Evolutionary conservation across 2,797 vertebrate species (phyloP), one percentile per base, ranked within the genome.

Genomic region (Malacoctenus gilli): DNA sequence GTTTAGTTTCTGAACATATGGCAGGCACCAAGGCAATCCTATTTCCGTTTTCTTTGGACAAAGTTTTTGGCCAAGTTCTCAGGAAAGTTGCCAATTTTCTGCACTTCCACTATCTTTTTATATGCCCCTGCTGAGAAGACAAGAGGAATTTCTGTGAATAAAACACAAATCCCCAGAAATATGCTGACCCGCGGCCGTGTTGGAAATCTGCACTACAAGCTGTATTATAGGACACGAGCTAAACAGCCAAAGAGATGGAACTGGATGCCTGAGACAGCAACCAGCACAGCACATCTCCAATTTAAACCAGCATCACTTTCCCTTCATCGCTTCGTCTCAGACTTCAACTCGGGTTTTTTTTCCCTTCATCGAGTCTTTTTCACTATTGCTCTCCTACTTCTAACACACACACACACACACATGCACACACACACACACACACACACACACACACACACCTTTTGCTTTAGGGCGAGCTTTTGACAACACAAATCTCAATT

Each of bases 141-240:
- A 53, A 20, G 31, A 37, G 34, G 35, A 10, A 32, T 40, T 6
- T 43, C 39, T 57, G 21, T 41, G 56, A 72, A 54, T 72, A 30
- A 77, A 68, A 62, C 58, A 57, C 21, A 65, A 44, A 53, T 49
- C 22, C 42, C 18, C 36, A 28, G 56, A 67, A 77, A 79, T 71
- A 30, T 75, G 68, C 75, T 74, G 66, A 79, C 62, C 56, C 52
- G 47, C 30, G 12, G 30, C 35, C 11, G 36, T 50, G 30, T 42
- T 51, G 37, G 19, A 60, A 64, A 72, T 60, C 36, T 55, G 44
- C 59, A 62, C 49, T 21, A 30, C 2, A 31, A 44, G 62, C 60
- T 56, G 28, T 43, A 66, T 64, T 59, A 48, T 41, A 31, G 32
- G 39, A 60, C 43, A 32, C 53, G 22, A 58, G 61, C 62, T 38